Evolutionary conservation across 2,797 vertebrate genomes (phyloP).

Genomic region (Gastrophryne carolinensis): DNA sequence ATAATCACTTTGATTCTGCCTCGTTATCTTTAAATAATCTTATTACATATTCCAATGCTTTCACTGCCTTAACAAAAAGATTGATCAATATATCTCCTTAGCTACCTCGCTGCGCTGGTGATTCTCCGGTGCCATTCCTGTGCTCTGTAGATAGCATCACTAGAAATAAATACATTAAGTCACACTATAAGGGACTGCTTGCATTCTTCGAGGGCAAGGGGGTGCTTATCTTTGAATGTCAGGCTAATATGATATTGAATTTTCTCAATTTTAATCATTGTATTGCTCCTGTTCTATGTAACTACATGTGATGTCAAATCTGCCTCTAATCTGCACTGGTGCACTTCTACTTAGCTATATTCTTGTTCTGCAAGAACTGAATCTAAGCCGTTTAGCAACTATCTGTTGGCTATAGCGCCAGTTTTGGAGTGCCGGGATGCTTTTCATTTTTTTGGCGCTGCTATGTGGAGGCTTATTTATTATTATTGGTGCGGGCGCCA

Average conservation of each 20-base stretch:
- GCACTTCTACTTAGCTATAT: too few species aligned
- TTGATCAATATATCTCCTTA: slow-evolving; percentile 45
- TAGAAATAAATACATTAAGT: not conserved
- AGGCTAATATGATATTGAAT: not conserved
- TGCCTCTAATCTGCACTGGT: too few species aligned
- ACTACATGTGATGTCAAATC: too few species aligned
- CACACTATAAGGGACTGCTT: not conserved
- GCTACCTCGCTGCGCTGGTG: not conserved
- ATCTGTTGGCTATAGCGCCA: too few species aligned
- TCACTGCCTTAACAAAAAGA: not conserved
- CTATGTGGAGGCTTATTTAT: too few species aligned
- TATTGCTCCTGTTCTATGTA: too few species aligned
- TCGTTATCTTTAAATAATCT: slow-evolving; percentile 8
- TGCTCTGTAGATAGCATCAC: not conserved
- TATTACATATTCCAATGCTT: slow-evolving; percentile 1
- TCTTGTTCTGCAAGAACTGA: too few species aligned
- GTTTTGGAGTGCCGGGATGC: too few species aligned
- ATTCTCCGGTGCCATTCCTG: not conserved
- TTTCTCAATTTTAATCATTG: not conserved
- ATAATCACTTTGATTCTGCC: slow-evolving; percentile 1
- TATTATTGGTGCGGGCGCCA: too few species aligned
- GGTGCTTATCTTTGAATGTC: not conserved
- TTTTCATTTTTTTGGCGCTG: too few species aligned
- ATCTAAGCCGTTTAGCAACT: too few species aligned
- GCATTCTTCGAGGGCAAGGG: not conserved